Percentiles rank a stretch among this genome's conserved stretches.
phyloP scores from a whole-genome alignment of 2,113 vertebrate genomes.

The Nesoenas mayeri region DNA sequence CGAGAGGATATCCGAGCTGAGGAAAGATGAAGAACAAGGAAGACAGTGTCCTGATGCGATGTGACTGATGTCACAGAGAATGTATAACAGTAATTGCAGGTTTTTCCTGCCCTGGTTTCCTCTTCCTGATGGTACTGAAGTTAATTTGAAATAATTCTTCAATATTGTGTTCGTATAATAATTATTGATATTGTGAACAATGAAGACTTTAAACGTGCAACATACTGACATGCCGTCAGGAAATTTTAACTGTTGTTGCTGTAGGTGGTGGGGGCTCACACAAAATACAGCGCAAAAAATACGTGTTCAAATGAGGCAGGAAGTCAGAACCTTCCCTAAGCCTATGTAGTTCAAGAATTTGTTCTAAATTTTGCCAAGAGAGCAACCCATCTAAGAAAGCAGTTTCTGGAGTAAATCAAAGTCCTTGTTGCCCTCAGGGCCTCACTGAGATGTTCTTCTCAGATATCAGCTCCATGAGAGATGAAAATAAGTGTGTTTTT shows the following conservation, averaged over 20 bases:
- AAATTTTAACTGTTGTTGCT: background rate
- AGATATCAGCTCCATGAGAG: background rate
- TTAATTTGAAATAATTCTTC: conserved; percentile 29
- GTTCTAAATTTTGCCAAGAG: conserved; percentile 5
- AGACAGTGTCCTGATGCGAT: background rate
- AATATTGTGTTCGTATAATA: background rate
- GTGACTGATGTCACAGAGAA: background rate
- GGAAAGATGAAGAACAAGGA: background rate
- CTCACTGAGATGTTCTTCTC: conserved; percentile 32
- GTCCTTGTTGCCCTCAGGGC: conserved; percentile 17
- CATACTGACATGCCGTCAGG: background rate
- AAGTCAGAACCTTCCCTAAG: background rate
- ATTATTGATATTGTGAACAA: conserved; percentile 26
- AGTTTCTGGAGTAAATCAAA: conserved; percentile 54
- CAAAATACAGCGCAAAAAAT: background rate
- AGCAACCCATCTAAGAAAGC: conserved; percentile 22
- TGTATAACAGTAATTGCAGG: background rate
- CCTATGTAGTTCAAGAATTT: background rate
- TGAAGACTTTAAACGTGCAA: background rate
- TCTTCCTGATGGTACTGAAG: background rate
- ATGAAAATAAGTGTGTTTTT: conserved; percentile 4
- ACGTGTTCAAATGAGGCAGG: background rate
- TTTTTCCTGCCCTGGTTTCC: conserved; percentile 14
- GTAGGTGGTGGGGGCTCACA: background rate
- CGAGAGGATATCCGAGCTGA: background rate